Percentiles rank a stretch among this genome's conserved stretches.
phyloP scores from a whole-genome alignment of 2,797 vertebrate genomes.

The Agapornis canus region DNA sequence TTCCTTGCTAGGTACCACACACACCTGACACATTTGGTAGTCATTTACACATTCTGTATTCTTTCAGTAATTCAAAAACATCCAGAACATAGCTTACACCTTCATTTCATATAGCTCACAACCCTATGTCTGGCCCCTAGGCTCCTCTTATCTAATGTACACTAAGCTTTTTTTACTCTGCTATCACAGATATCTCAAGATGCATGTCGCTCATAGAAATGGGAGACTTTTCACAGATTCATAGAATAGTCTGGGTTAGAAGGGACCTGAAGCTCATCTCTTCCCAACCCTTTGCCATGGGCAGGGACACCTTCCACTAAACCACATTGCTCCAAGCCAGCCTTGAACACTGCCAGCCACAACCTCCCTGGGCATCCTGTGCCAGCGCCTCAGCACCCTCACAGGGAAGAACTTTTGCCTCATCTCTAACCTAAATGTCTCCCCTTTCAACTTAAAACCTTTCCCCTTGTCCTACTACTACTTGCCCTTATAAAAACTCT shows the following conservation, averaged over 20 bases:
- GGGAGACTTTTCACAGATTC: neutral
- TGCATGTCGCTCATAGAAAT: neutral
- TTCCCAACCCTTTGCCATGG: neutral
- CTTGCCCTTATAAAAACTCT: neutral
- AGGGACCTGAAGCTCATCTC: neutral
- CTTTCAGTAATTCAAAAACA: neutral
- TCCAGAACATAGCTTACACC: neutral
- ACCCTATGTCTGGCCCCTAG: neutral
- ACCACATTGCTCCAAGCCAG: neutral
- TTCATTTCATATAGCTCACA: neutral
- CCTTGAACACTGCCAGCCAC: neutral
- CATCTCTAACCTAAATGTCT: neutral
- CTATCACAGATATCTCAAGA: neutral
- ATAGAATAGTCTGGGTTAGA: neutral
- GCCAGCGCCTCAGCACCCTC: fast-evolving
- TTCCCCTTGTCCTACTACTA: neutral
- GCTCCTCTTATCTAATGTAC: neutral
- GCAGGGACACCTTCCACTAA: neutral
- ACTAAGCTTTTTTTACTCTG: neutral
- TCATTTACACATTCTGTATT: neutral
- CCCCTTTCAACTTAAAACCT: neutral
- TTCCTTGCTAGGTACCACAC: neutral
- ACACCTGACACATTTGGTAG: neutral
- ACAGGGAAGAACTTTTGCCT: neutral
- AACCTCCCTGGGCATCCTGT: neutral